These are phyloP conservation scores for Anoura caudifer DNA, from an alignment of 2,113 vertebrate genomes.

Conservation along the genomic window DNA sequence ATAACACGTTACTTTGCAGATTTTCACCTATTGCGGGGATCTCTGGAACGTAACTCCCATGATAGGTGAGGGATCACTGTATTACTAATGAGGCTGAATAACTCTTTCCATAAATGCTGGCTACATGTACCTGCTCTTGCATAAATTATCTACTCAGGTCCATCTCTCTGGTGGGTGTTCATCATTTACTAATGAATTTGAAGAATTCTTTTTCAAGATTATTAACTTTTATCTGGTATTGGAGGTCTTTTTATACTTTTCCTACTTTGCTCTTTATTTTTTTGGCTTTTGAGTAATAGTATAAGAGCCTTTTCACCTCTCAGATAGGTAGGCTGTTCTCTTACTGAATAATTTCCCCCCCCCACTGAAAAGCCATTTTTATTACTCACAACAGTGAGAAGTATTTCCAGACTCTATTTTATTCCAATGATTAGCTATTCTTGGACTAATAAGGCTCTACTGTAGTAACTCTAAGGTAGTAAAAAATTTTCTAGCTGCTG, in stretches of 20 bases:
- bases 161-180: background rate
- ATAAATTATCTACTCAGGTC: background rate
- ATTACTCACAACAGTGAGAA: background rate
- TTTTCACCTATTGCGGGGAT: too few species aligned
- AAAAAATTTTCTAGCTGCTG: background rate
- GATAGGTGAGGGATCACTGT: too few species aligned
- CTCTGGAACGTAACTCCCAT: too few species aligned
- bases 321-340: background rate
- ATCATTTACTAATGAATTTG: background rate
- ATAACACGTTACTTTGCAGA: too few species aligned
- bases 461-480: background rate
- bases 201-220: background rate
- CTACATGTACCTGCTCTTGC: background rate
- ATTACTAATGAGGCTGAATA: background rate
- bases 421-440: background rate
- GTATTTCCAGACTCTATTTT: background rate
- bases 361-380: background rate
- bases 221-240: background rate
- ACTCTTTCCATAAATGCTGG: background rate
- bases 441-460: background rate
- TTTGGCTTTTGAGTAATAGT: background rate
- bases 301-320: background rate
- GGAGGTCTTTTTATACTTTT: slow-evolving; percentile 9
- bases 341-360: background rate
- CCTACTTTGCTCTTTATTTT: background rate